phyloP scores from a whole-genome alignment of 92 coral and sea anemone genomes.

The Zoanthus solanderi region DNA sequence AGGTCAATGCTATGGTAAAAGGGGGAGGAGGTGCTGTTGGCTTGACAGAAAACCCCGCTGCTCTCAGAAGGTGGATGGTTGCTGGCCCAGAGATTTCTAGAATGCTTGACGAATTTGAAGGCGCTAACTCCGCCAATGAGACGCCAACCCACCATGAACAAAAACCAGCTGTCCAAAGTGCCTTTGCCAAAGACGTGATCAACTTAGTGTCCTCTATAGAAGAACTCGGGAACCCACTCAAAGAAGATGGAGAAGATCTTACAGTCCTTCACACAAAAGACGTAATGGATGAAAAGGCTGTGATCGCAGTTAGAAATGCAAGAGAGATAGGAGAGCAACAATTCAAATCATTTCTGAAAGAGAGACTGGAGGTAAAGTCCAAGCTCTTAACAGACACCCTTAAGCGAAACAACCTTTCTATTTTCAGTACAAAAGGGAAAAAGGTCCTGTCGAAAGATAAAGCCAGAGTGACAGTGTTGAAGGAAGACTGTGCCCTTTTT shows the following conservation, averaged over 20 bases:
- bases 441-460: constrained; percentile 55
- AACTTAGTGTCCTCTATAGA: constrained; percentile 60
- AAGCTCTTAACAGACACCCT: background rate
- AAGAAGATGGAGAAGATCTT: constrained; percentile 58
- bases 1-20: constrained; percentile 61
- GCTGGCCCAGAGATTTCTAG: constrained; percentile 66
- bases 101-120: constrained; percentile 69
- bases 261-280: constrained; percentile 63
- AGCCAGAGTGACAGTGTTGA: constrained; percentile 9
- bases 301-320: background rate
- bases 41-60: constrained; percentile 72
- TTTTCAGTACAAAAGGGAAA: constrained; percentile 29
- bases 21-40: constrained; percentile 76
- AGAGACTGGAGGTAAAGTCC: constrained; percentile 3
- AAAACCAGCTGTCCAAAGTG: constrained; percentile 45
- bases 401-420: constrained; percentile 41
- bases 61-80: constrained; percentile 73
- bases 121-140: constrained; percentile 12
- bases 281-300: constrained; percentile 47
- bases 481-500: constrained; percentile 68
- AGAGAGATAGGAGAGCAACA: too few relatives aligned
- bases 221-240: constrained; percentile 69
- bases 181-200: constrained; percentile 65
- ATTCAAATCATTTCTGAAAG: too few relatives aligned
- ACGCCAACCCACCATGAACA: constrained; percentile 53